Conservation (phyloP, 2,113 vertebrate species). For the Pteropus alecto region DNA sequence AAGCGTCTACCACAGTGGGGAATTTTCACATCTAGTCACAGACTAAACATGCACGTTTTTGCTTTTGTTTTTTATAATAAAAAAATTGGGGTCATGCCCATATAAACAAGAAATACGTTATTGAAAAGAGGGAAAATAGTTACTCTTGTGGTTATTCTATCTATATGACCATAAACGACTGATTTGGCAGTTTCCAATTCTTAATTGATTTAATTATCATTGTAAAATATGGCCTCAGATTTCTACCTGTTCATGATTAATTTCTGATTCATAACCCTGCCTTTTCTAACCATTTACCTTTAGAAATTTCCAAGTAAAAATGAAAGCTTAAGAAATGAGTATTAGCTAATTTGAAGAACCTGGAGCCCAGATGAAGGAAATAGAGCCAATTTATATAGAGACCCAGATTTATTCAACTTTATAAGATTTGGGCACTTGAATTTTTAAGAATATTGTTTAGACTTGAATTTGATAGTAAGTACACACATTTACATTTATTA, state of each 20-base stretch:
- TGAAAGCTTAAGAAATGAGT: constrained; percentile 23
- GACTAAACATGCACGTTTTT: not conserved
- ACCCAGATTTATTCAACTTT: not conserved
- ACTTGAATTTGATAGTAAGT: not conserved
- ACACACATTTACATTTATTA: not conserved
- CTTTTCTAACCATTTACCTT: constrained; percentile 1
- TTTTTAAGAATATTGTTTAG: constrained; percentile 31
- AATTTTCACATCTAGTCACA: not conserved
- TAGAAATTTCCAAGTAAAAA: constrained; percentile 15
- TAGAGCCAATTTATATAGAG: not conserved
- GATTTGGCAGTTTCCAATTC: not conserved
- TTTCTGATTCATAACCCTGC: not conserved
- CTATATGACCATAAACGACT: not conserved
- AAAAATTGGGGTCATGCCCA: not conserved
- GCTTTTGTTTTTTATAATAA: not conserved
- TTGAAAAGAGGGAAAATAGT: not conserved
- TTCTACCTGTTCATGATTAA: not conserved
- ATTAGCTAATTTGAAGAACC: not conserved
- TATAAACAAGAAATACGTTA: not conserved
- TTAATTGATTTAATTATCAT: constrained; percentile 3
- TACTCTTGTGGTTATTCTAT: not conserved
- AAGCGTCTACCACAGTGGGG: not conserved
- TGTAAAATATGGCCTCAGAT: not conserved
- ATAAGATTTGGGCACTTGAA: not conserved
- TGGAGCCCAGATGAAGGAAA: not conserved